These are phyloP conservation scores for Anabacerthia variegaticeps DNA, from an alignment of 2,797 vertebrate genomes.

Conservation along the genomic window DNA sequence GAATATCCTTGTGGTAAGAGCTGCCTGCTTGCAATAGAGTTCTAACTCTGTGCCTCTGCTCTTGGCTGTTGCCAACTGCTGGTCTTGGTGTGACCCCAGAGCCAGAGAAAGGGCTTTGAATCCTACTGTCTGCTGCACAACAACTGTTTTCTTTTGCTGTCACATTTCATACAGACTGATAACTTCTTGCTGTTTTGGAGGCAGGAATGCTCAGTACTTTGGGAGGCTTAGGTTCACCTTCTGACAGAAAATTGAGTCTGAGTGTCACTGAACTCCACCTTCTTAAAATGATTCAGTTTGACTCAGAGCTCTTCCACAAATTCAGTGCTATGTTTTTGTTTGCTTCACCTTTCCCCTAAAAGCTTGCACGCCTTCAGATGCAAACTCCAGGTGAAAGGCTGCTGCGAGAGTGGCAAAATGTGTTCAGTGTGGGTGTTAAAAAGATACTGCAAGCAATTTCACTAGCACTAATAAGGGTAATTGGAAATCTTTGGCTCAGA, in stretches of 20 bases:
- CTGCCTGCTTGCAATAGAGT: background rate
- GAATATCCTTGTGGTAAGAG: background rate
- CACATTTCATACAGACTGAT: background rate
- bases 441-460: background rate
- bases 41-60: background rate
- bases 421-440: background rate
- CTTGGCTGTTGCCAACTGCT: background rate
- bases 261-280: background rate
- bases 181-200: background rate
- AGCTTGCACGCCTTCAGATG: background rate
- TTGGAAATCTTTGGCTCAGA: background rate
- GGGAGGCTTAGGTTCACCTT: background rate
- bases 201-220: background rate
- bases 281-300: background rate
- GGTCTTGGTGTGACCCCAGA: background rate
- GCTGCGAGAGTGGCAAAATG: background rate
- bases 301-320: background rate
- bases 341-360: background rate
- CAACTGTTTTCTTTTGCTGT: background rate
- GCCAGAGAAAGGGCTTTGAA: background rate
- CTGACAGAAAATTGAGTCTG: background rate
- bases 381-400: background rate
- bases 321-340: background rate
- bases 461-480: background rate
- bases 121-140: background rate